Evolutionary conservation across 37 sponge, comb jelly and placozoan genomes (phyloP).

Genomic region (Trichoplax adhaerens): DNA sequence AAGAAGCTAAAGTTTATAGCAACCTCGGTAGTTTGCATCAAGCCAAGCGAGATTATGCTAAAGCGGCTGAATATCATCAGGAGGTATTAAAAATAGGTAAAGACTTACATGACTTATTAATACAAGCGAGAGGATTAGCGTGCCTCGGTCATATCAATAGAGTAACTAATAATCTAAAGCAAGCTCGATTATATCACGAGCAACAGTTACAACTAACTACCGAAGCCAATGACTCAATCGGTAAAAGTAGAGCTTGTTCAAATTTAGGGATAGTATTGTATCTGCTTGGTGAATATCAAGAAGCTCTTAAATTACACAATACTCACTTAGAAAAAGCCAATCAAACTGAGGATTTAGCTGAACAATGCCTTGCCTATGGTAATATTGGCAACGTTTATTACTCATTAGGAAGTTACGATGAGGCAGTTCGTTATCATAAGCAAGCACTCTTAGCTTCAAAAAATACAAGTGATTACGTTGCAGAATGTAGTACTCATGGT

Average conservation of each 20-base stretch:
- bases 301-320: too few relatives aligned
- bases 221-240: too few relatives aligned
- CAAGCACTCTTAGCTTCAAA: slow-evolving; percentile 10
- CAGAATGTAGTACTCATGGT: slow-evolving; percentile 51
- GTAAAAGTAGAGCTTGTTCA: too few relatives aligned
- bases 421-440: slow-evolving; percentile 11
- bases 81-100: slow-evolving; percentile 44
- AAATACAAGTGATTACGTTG: slow-evolving; percentile 4
- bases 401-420: slow-evolving; percentile 11
- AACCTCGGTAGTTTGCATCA: slow-evolving; percentile 51
- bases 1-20: slow-evolving; percentile 43
- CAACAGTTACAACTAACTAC: too few relatives aligned
- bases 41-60: slow-evolving; percentile 24
- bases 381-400: slow-evolving; percentile 13
- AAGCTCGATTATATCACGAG: too few relatives aligned
- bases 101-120: slow-evolving; percentile 21
- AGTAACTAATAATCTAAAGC: too few relatives aligned
- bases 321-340: too few relatives aligned
- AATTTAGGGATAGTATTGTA: too few relatives aligned
- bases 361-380: slow-evolving; percentile 3
- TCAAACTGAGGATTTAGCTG: too few relatives aligned
- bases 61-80: slow-evolving; percentile 55
- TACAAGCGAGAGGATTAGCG: slow-evolving; percentile 5
- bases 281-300: too few relatives aligned
- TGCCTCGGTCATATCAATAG: too few relatives aligned